Base-by-base conservation (phyloP, 2,888 invertebrate genomes). In the Dexiosoma caninum region DNA sequence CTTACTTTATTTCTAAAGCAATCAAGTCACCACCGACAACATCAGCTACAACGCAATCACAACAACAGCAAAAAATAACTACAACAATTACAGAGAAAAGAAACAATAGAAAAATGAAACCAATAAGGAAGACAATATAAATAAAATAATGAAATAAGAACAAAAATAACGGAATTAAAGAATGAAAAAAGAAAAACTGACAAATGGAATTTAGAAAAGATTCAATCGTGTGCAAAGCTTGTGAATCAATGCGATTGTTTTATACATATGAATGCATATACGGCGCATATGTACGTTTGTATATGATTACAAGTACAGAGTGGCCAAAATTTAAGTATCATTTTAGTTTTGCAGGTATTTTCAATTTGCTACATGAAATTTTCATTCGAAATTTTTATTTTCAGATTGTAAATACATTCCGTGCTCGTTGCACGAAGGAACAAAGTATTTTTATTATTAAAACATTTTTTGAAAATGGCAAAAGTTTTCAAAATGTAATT, bases 21-120 rank as follows among this genome's bases (percentile, higher is more conserved):
- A 83, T 82, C 84, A 85, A 85, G 83, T 82, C 83, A 84, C 67
- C 46, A 76, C 60, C 49, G 42, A 57, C 59, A 67, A 74, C 51
- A 69, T 44, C 37, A 67, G n/a, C n/a, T n/a, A n/a, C n/a, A n/a
- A n/a, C n/a, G n/a, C n/a, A n/a, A n/a, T n/a, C n/a, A 64, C 49
- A 49, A 57, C 59, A 67, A 74, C 51, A 69, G 49, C 37, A 67
- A 35, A 5, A 12, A 23, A 37, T 12, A 55, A 21, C 12, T 9
- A 30, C 37, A 37, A 14, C 14, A 35, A 14, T 16, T 64, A 46
- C 44, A n/a, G 57, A 49, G 5, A 40, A 57, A 7, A 32, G 6
- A 35, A 57, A 16, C 32, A n/a, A 70, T 59, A 30, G 44, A 32
- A 12, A 27, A 32, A 44, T 23, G 12, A 49, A 49, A 75, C 40